Base-by-base conservation (phyloP, 2,797 vertebrate species). In the Sebastiscus tertius region DNA sequence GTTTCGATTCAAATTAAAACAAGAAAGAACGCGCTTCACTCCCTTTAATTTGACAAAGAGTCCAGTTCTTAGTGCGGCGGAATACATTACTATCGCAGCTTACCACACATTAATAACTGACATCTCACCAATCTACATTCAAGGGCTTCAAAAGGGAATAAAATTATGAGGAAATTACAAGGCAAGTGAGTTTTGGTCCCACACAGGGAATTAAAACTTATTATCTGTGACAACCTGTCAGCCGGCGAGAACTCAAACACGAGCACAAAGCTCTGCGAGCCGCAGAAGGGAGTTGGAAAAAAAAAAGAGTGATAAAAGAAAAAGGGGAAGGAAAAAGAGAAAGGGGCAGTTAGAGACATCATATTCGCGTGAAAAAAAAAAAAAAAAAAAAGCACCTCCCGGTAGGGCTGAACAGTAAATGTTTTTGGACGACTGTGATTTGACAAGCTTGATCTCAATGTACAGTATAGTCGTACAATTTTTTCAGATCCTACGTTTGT, bases 201-300 rank as follows among this genome's bases (percentile, higher is more conserved):
- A 93, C 86, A 84, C 81, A 63, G 95, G 95, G 95, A 96, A 95
- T 95, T 95, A 95, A 94, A 95, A 96, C 94, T 94, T 96, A 95
- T 96, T 96, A 96, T 95, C 94, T 95, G 94, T 96, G 95, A 96
- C 96, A 95, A 94, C 93, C 94, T 96, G 95, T 96, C 95, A 96
- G 92, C 89, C 92, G 84, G 91, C 75, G 92, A 93, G 88, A 91
- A 89, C 93, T 96, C 93, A 92, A 94, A 95, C 92, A 91, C 76
- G 88, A 92, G 92, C 91, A 88, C 90, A 89, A 93, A 90, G 93
- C 93, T 93, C 91, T 9, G 72, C 79, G 89, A 93, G 88, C 85
- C 78, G 72, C 92, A 84, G 85, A 87, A 89, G 92, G 88, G 90
- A 93, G 87, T 67, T 34, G 71, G 18, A 33, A 33, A 56, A 75